Evolutionary conservation across 1,140 invertebrate species (phyloP), one percentile per base, ranked within the genome.

Genomic region (Heliconius melpomene): DNA sequence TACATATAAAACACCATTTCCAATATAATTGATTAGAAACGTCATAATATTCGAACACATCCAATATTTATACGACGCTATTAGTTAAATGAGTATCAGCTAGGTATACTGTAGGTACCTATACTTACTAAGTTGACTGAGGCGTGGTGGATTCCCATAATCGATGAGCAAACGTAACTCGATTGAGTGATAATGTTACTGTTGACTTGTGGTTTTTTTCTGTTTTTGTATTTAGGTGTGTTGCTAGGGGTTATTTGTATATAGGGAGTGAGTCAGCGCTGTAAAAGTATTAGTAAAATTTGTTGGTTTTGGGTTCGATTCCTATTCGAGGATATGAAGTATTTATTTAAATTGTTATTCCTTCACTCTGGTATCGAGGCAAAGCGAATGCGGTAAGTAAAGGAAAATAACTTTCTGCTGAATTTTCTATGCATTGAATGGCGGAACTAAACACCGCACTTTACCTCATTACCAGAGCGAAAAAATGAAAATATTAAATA

Each of bases 111-210:
- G 26, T 66, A 66, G 23, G 60, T 66, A 29, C 40, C 13, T 46
- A 46, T 46, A 46, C 40, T 16, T 46, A 46, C 26, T 72, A 50
- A 79, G 84, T 85, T 80, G 79, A 83, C 84, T 78, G 77, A 83
- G 84, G 82, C 80, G 80, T 71, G 84, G 78, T 50, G 78, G 82
- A 85, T 83, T 85, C 80, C 26, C 60, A 80, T 83, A 85, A 85
- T 83, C 82, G 82, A 80, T 77, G 84, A 57, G 77, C 82, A 85
- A 85, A 83, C 81, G 26, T 57, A 75, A 40, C 72, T 80, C 79
- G 29, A 80, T 72, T 72, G 73, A 72, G 74, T 72, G 76, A 72
- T 71, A 78, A 66, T 66, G 23, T 66, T 66, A 66, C 60, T 66
- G 60, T 29, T 66, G 60, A 66, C 60, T 66, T 66, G 3, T 66